These are phyloP conservation scores for Cherax destructor DNA, from an alignment of 1,140 invertebrate genomes.

Conservation along the genomic window DNA sequence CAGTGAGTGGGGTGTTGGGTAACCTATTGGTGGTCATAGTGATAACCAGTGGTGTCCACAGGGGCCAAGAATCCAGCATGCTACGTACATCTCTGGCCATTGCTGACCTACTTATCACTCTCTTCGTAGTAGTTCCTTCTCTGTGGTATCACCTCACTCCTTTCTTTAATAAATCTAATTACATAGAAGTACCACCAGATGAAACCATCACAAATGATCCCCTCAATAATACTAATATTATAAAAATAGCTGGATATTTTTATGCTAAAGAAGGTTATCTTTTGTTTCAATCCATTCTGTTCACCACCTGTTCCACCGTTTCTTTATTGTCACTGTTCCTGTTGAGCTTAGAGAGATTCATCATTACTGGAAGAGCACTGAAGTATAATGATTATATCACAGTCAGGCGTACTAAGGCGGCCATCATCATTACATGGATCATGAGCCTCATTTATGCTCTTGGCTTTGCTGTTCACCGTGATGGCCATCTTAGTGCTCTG, in stretches of 20 bases:
- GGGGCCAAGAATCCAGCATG: not conserved
- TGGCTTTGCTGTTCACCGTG: not conserved
- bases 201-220: not conserved
- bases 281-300: conserved; percentile 8
- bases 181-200: not conserved
- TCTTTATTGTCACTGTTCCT: conserved; percentile 18
- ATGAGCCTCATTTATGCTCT: not conserved
- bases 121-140: not conserved
- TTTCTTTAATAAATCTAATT: not conserved
- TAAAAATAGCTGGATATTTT: not conserved
- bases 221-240: not conserved
- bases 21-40: not conserved
- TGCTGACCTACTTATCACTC: not conserved
- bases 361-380: conserved; percentile 24
- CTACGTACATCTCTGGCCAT: not conserved
- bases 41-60: not conserved
- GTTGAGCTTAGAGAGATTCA: conserved; percentile 32
- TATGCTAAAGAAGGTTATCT: not conserved
- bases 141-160: not conserved
- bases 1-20: conserved; percentile 3
- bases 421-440: conserved; percentile 11
- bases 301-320: not conserved
- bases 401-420: not conserved
- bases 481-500: not conserved
- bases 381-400: conserved; percentile 23